Conservation (phyloP, 2,797 vertebrate genomes). For the Sebastiscus albofasciatus region DNA sequence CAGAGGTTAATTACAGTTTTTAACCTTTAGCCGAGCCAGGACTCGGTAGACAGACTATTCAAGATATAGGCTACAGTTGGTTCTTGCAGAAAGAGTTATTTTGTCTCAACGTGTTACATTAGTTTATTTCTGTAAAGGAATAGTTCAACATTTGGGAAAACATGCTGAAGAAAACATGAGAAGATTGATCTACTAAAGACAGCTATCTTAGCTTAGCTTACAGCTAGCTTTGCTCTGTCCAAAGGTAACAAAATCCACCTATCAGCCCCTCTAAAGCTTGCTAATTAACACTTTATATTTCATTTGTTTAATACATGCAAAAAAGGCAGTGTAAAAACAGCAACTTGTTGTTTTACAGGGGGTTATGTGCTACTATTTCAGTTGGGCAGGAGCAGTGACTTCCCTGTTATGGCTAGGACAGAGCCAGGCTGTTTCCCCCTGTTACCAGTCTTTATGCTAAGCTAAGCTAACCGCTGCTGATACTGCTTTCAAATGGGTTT, state of each 20-base stretch:
- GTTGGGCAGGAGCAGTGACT: background rate
- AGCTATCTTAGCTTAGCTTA: too few relatives aligned
- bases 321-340: background rate
- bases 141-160: too few relatives aligned
- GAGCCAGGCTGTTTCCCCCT: background rate
- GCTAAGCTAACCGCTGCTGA: too few relatives aligned
- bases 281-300: background rate
- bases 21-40: background rate
- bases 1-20: constrained; percentile 8
- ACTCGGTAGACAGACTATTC: background rate
- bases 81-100: background rate
- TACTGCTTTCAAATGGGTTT: too few relatives aligned
- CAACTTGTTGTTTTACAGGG: background rate
- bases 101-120: too few relatives aligned
- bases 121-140: background rate
- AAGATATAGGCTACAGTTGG: background rate
- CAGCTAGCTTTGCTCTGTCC: background rate
- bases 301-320: background rate
- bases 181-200: background rate
- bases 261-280: background rate
- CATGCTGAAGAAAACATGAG: too few relatives aligned
- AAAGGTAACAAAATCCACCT: background rate
- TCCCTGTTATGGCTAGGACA: background rate
- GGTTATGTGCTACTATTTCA: background rate
- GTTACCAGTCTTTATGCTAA: too few relatives aligned